Conservation (phyloP, 1,140 invertebrate species). For the Laupala kohalensis region DNA sequence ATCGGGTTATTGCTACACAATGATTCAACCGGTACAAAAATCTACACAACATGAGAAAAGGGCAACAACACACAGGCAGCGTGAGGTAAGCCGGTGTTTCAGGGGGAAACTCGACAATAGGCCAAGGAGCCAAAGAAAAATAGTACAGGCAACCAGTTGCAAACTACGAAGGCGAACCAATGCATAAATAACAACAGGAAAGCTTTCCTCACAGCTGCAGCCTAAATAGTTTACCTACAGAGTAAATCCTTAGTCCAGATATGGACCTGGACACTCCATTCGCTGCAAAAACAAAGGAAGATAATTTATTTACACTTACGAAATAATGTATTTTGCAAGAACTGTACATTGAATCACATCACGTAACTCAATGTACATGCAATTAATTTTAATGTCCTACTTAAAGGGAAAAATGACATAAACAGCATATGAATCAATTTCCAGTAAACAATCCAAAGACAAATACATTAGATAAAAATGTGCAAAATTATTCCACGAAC, state of each 20-base stretch:
- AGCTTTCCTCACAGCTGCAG: constrained; percentile 5
- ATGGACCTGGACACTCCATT: constrained; percentile 31
- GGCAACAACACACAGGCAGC: not conserved
- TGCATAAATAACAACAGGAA: not conserved
- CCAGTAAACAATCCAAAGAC: not conserved
- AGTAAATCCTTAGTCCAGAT: constrained; percentile 28
- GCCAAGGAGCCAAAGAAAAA: not conserved
- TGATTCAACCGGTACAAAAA: not conserved
- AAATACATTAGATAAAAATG: not conserved
- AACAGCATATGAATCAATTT: not conserved
- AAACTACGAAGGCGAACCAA: not conserved
- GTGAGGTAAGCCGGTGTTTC: not conserved
- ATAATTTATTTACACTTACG: constrained; percentile 12
- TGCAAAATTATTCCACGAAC: not conserved
- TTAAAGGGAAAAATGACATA: no score
- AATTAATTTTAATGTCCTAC: not conserved
- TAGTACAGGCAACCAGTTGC: not conserved
- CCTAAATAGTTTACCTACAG: constrained; percentile 28
- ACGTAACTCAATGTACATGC: not conserved
- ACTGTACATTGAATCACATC: not conserved
- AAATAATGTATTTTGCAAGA: constrained; percentile 1
- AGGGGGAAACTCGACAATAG: not conserved
- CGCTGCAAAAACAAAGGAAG: constrained; percentile 27
- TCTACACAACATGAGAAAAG: not conserved
- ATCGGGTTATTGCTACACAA: not conserved